A percentile compares a stretch with the other conserved stretches of the same genome.
phyloP scores from a whole-genome alignment of 2,113 vertebrate species.

The Lepisosteus oculatus region DNA sequence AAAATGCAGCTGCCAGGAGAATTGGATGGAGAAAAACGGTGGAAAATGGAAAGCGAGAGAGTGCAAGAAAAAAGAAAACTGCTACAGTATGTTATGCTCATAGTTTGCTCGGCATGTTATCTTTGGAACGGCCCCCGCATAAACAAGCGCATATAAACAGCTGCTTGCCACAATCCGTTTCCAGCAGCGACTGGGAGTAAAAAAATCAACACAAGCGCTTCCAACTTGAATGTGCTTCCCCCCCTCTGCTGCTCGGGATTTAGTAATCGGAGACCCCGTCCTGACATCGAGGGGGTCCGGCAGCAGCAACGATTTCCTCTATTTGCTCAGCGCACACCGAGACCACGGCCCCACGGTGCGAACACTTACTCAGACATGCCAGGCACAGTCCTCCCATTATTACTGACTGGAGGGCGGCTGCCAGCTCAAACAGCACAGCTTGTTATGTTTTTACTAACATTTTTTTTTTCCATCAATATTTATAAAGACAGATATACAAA shows the following conservation, averaged over 20 bases:
- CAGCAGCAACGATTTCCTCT: neutral
- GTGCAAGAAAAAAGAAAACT: neutral
- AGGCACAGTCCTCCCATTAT: neutral
- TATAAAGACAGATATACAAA: too few species aligned
- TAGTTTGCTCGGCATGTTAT: neutral
- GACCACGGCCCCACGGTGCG: neutral
- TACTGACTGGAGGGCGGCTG: neutral
- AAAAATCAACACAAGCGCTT: neutral
- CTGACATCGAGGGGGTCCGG: neutral
- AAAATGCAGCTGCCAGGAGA: slow-evolving; percentile 5
- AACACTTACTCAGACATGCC: neutral
- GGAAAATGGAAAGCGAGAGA: neutral
- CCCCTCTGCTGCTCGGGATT: neutral
- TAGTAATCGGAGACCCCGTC: neutral
- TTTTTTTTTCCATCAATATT: neutral
- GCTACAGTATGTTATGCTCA: neutral
- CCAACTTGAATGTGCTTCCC: neutral
- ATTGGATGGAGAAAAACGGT: neutral
- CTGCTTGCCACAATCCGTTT: slow-evolving; percentile 8
- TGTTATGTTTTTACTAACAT: neutral
- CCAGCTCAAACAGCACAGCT: neutral
- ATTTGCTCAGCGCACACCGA: neutral
- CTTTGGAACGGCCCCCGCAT: slow-evolving; percentile 7
- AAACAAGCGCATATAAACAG: neutral
- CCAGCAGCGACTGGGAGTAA: neutral